phyloP scores from a whole-genome alignment of 2,113 vertebrate species.

The Tor tambroides region DNA sequence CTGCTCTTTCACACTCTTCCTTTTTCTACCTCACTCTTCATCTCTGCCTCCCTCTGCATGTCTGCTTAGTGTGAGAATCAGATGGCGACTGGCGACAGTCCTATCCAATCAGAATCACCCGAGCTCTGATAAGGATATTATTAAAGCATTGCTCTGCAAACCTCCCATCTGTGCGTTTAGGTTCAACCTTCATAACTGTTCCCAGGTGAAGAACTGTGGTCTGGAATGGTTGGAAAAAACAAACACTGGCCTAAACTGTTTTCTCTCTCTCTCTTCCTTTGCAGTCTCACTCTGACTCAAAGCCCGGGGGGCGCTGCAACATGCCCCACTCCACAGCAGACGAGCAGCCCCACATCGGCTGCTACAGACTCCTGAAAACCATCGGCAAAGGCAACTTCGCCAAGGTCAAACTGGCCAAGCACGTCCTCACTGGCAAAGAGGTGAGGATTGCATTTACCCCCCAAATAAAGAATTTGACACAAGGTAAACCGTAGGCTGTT shows the following conservation, averaged over 20 bases:
- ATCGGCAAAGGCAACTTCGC: constrained; percentile 87
- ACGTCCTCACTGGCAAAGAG: constrained; percentile 84
- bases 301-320: constrained; percentile 78
- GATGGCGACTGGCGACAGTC: constrained; percentile 43
- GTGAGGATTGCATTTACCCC: constrained; percentile 65
- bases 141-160: constrained; percentile 48
- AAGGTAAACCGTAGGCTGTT: neutral
- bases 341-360: constrained; percentile 79
- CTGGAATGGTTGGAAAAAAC: neutral
- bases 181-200: neutral
- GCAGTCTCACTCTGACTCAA: constrained; percentile 65
- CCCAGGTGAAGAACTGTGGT: constrained; percentile 5
- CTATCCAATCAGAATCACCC: constrained; percentile 46
- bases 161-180: constrained; percentile 29
- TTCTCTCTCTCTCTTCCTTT: neutral
- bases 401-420: constrained; percentile 85
- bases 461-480: neutral
- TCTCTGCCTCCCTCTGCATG: neutral
- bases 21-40: neutral
- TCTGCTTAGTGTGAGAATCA: constrained; percentile 41
- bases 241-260: constrained; percentile 15
- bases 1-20: neutral
- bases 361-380: constrained; percentile 80
- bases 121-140: constrained; percentile 43
- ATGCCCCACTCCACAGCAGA: constrained; percentile 81